Evolutionary conservation across 2,888 invertebrate species (phyloP).

Genomic region (Parochlus steinenii): DNA sequence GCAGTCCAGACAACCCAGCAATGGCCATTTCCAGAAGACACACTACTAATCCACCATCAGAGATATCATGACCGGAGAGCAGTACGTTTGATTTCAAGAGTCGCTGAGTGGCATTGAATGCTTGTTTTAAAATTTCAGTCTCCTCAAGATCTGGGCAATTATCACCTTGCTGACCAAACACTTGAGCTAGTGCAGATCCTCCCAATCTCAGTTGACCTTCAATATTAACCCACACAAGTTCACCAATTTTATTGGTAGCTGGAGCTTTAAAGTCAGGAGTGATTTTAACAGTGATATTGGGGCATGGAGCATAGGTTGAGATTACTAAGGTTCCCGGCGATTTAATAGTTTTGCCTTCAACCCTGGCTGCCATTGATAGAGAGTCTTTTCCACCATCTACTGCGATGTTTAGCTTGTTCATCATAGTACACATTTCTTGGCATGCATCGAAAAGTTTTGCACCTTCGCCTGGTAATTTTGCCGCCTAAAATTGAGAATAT

Average conservation of each 20-base stretch:
- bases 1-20: constrained; percentile 69
- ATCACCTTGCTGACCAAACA: constrained; percentile 68
- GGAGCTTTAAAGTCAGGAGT: constrained; percentile 83
- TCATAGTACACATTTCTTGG: constrained; percentile 67
- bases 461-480: constrained; percentile 86
- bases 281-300: constrained; percentile 66
- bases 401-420: constrained; percentile 67
- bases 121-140: constrained; percentile 45
- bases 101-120: constrained; percentile 72
- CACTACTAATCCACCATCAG: constrained; percentile 88
- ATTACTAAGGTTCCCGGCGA: constrained; percentile 83
- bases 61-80: constrained; percentile 83
- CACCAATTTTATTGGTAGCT: constrained; percentile 38
- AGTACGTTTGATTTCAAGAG: constrained; percentile 42
- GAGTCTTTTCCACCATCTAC: constrained; percentile 97
- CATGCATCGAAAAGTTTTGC: constrained; percentile 78
- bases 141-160: constrained; percentile 65
- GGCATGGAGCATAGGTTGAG: constrained; percentile 92
- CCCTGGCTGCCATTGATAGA: constrained; percentile 88
- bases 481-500: too few species aligned
- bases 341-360: constrained; percentile 49
- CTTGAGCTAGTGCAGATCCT: constrained; percentile 86
- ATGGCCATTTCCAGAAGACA: constrained; percentile 93
- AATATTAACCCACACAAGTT: constrained; percentile 62
- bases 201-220: constrained; percentile 66